Conservation (phyloP, 2,888 invertebrate species). For the Thecophora atra region DNA sequence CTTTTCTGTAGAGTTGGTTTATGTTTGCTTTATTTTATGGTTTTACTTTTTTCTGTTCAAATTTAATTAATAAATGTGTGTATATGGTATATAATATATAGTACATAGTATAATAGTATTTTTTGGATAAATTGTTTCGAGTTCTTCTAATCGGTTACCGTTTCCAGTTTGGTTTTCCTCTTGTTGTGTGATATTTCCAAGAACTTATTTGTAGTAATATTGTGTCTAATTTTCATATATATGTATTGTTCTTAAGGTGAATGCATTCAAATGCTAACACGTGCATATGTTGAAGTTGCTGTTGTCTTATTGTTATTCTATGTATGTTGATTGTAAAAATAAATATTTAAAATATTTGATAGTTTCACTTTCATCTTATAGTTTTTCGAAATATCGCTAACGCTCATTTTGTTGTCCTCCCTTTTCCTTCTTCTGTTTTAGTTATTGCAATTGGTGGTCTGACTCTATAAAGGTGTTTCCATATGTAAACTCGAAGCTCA, state of each 20-base stretch:
- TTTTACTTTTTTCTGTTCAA: constrained; percentile 18
- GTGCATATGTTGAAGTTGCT: constrained; percentile 26
- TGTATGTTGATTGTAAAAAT: background rate
- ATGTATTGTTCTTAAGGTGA: constrained; percentile 7
- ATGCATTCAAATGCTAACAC: constrained; percentile 29
- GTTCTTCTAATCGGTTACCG: constrained; percentile 19
- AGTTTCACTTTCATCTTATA: too few relatives aligned
- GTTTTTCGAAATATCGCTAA: too few relatives aligned
- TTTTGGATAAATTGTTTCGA: constrained; percentile 9
- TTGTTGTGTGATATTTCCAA: constrained; percentile 6
- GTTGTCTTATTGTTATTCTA: constrained; percentile 13
- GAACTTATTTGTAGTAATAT: background rate
- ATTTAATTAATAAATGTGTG: constrained; percentile 24
- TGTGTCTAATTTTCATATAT: constrained; percentile 1
- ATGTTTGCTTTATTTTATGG: constrained; percentile 16
- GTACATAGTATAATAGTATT: background rate
- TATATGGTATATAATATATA: constrained; percentile 27
- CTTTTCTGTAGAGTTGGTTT: background rate
- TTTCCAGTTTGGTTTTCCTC: background rate
- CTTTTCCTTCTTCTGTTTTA: background rate
- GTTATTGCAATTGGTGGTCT: constrained; percentile 27
- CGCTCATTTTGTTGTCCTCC: background rate
- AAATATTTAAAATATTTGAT: background rate
- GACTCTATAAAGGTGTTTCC: constrained; percentile 7
- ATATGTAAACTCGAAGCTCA: constrained; percentile 18